Evolutionary conservation across 2,113 vertebrate species (phyloP).

Genomic region (Hippopotamus amphibius): DNA sequence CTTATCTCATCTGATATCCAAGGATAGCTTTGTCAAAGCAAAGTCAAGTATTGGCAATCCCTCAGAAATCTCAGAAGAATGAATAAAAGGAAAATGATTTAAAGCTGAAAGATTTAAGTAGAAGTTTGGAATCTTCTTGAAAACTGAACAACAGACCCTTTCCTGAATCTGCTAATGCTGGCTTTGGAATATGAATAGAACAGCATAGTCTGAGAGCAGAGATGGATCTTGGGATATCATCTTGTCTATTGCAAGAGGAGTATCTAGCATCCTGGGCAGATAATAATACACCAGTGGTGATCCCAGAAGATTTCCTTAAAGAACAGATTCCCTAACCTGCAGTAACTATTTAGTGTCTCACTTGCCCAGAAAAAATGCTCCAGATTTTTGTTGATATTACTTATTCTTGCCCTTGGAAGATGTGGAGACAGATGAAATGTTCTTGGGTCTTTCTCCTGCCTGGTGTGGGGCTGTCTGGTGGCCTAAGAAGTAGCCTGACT

Average conservation of each 20-base stretch:
- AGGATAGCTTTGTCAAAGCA: constrained; percentile 65
- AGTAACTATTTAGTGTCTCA: background rate
- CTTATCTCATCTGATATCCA: constrained; percentile 67
- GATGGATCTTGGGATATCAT: background rate
- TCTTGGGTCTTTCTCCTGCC: no score
- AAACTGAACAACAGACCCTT: constrained; percentile 25
- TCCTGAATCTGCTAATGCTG: constrained; percentile 55
- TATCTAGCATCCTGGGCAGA: background rate
- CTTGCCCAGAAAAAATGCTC: background rate
- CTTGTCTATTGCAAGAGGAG: background rate
- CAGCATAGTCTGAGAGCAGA: constrained; percentile 32
- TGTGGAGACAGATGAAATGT: background rate
- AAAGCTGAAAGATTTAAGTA: constrained; percentile 72
- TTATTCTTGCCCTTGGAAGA: background rate
- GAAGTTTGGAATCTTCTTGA: constrained; percentile 75
- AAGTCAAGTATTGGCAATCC: constrained; percentile 54
- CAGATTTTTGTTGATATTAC: background rate
- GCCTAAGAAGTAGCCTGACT: background rate
- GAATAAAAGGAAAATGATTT: constrained; percentile 79
- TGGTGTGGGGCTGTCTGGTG: background rate
- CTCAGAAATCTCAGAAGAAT: constrained; percentile 61
- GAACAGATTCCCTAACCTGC: background rate
- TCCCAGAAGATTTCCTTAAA: background rate
- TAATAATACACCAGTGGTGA: background rate
- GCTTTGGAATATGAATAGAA: constrained; percentile 65